These are phyloP conservation scores for Isurus oxyrinchus DNA, from an alignment of 2,113 vertebrate species.

Conservation along the genomic window DNA sequence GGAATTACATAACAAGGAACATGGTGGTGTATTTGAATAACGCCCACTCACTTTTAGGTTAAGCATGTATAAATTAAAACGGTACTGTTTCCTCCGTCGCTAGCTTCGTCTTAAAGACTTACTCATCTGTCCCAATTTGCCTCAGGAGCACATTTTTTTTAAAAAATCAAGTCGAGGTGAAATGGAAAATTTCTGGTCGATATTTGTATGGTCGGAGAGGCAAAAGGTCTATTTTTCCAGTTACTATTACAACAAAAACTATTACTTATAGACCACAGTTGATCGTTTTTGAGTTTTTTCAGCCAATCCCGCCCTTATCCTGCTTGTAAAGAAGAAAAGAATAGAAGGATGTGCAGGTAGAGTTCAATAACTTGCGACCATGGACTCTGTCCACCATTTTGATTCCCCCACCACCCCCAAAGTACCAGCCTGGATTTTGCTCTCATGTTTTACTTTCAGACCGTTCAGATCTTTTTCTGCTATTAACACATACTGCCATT, in stretches of 20 bases:
- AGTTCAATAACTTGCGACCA: neutral
- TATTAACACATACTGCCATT: no score
- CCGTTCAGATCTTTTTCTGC: no score
- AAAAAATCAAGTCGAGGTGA: neutral
- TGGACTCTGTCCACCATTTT: no score
- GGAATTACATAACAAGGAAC: constrained; percentile 22
- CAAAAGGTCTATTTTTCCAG: neutral
- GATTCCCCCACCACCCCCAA: no score
- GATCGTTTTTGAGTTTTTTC: neutral
- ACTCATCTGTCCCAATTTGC: neutral
- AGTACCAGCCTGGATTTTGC: no score
- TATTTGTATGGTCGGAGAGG: neutral
- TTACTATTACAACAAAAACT: neutral
- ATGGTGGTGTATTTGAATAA: neutral
- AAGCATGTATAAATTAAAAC: neutral
- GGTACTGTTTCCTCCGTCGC: neutral
- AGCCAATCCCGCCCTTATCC: neutral
- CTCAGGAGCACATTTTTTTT: neutral
- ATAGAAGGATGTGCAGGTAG: neutral
- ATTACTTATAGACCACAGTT: neutral
- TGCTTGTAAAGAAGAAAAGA: neutral
- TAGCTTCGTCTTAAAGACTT: neutral
- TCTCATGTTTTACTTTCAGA: no score
- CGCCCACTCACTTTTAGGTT: neutral
- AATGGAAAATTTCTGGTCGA: neutral